Base-by-base conservation (phyloP, 92 coral and sea anemone genomes). In the Porites cylindrica region DNA sequence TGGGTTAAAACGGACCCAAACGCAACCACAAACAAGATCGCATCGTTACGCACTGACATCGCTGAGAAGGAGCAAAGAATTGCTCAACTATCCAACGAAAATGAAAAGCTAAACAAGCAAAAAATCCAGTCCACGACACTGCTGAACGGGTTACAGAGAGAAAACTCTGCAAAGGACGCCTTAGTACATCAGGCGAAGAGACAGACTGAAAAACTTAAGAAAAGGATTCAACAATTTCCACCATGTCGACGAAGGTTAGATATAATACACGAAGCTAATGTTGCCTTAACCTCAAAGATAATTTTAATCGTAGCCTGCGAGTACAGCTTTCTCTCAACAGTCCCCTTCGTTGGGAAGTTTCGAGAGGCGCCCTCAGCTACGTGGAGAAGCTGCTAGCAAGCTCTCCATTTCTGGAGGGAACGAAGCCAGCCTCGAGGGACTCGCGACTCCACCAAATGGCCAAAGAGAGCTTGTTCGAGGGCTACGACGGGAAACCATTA, bases 111-210 rank as follows among this genome's bases (percentile, higher is more conserved):
- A 11, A 96, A 88, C 91, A 96, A 96, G 77, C 96, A 94, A 20
- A 94, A 92, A 85, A 71, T 89, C 64, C 98, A 96, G 79, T 91
- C 96, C 5, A 87, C 98, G 9, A 89, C 93, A 8, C 78, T 96
- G 14, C 88, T 96, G 94, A 96, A 96, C 86, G 91, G 94, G 29
- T 66, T 96, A 32, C 98, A 96, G 87, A 81, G 97, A 56, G 97
- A 96, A 38, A 96, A 92, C 89, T 94, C 98, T 10, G 93, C 98
- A 13, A 96, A 96, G 80, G 98, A 96, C 76, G 88, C 98, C 10
- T 80, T 96, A 64, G 79, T 92, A n/a, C 96, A 94, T 9, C 98
- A 96, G 81, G 93, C 93, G 1, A 96, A 94, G 81, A 72, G 75
- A 10, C 95, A 96, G 79, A 83, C 91, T 61, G 97, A 88, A 64